Conservation (phyloP, 2,797 vertebrate genomes). For the Lithobates pipiens region DNA sequence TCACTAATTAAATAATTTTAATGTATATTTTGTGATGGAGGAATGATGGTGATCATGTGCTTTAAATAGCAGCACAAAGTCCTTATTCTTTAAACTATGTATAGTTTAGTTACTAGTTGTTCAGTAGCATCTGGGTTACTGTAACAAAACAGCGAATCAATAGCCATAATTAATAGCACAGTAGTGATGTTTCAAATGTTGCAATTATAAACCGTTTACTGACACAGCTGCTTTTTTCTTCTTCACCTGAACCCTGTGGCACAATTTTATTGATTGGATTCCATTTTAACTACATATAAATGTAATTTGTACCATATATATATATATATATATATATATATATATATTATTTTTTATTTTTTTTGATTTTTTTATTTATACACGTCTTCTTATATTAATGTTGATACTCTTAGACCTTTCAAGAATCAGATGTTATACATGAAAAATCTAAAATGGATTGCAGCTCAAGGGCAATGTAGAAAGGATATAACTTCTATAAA, state of each 20-base stretch:
- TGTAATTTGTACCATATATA: not conserved
- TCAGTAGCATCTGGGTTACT: not conserved
- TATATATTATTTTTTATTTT: too few relatives aligned
- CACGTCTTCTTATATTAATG: too few relatives aligned
- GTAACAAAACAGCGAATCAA: not conserved
- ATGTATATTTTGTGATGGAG: too few relatives aligned
- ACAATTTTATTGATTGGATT: too few relatives aligned
- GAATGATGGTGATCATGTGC: too few relatives aligned
- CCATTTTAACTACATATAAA: not conserved
- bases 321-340: too few relatives aligned
- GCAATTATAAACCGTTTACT: not conserved
- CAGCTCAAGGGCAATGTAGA: not conserved
- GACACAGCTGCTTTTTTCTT: too few relatives aligned
- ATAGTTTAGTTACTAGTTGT: not conserved
- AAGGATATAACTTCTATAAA: not conserved
- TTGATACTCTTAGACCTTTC: not conserved
- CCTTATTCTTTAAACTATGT: too few relatives aligned
- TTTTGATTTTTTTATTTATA: too few relatives aligned
- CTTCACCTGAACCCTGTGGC: too few relatives aligned
- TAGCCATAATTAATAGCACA: not conserved
- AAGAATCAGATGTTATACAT: not conserved
- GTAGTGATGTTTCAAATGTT: not conserved
- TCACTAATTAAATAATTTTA: not conserved
- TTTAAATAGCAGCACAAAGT: too few relatives aligned
- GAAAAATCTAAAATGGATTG: not conserved